These are phyloP conservation scores for Cebuella pygmaea DNA, from an alignment of 2,797 vertebrate species.

Conservation along the genomic window DNA sequence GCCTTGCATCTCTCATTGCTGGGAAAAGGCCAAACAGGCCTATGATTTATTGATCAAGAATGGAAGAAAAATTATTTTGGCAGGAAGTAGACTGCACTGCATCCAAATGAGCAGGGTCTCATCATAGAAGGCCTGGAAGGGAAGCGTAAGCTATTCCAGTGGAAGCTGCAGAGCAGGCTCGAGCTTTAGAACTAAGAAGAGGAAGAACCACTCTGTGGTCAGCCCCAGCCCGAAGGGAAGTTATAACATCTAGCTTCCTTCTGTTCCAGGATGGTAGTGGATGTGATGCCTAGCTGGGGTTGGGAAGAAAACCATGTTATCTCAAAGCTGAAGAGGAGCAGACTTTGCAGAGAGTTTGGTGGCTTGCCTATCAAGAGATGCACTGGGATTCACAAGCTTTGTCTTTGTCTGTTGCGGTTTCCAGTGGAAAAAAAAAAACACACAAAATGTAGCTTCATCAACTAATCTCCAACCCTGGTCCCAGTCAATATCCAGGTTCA, in stretches of 20 bases:
- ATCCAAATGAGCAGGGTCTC: not conserved
- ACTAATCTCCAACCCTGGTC: not conserved
- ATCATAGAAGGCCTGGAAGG: not conserved
- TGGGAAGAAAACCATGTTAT: not conserved
- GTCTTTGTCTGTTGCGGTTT: not conserved
- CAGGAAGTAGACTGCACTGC: not conserved
- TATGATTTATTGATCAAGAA: conserved; percentile 35
- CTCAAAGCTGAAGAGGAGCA: not conserved
- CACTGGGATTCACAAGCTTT: not conserved
- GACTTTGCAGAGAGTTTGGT: not conserved
- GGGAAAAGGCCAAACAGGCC: not conserved
- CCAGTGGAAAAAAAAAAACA: conserved; percentile 38
- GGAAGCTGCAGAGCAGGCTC: not conserved
- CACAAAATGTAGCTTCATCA: not conserved
- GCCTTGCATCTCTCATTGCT: not conserved
- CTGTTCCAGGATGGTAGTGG: not conserved
- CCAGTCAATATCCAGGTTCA: not conserved
- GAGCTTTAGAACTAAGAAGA: not conserved
- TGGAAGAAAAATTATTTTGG: conserved; percentile 27
- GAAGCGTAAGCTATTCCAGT: not conserved
- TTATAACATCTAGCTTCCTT: not conserved
- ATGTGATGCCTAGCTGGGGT: not conserved
- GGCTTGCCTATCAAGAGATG: not conserved
- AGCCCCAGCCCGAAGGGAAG: rapidly evolving
- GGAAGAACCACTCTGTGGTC: rapidly evolving